Percentiles rank a stretch among this genome's conserved stretches.
Conservation (phyloP, 2,797 vertebrate genomes). For the Bradypus variegatus region DNA sequence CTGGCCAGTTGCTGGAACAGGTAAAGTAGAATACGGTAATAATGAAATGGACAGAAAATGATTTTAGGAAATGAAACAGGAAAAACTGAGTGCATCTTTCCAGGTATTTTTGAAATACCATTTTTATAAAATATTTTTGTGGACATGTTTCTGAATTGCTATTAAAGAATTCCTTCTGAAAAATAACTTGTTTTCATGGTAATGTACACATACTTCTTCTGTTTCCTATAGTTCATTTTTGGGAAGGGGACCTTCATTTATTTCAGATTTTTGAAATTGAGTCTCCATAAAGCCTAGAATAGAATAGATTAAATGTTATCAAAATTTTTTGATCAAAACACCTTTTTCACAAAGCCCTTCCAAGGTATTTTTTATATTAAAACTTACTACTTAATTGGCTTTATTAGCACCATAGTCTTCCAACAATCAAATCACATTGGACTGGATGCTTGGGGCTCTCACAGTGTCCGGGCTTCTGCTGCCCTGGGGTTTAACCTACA, state of each 20-base stretch:
- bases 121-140: conserved; percentile 4
- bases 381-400: neutral
- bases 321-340: neutral
- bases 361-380: neutral
- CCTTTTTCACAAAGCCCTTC: neutral
- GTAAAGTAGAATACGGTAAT: neutral
- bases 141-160: conserved; percentile 11
- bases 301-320: neutral
- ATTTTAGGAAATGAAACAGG: neutral
- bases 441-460: too few relatives aligned
- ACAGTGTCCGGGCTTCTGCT: neutral
- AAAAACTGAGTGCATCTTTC: neutral
- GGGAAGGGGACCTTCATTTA: neutral
- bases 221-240: neutral
- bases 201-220: neutral
- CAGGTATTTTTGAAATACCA: neutral
- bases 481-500: neutral
- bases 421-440: neutral
- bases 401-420: neutral
- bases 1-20: neutral
- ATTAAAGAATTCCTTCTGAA: neutral
- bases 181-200: neutral
- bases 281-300: neutral
- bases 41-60: neutral
- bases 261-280: conserved; percentile 34